phyloP scores from a whole-genome alignment of 2,888 invertebrate genomes.

The Meliscaeva auricollis region DNA sequence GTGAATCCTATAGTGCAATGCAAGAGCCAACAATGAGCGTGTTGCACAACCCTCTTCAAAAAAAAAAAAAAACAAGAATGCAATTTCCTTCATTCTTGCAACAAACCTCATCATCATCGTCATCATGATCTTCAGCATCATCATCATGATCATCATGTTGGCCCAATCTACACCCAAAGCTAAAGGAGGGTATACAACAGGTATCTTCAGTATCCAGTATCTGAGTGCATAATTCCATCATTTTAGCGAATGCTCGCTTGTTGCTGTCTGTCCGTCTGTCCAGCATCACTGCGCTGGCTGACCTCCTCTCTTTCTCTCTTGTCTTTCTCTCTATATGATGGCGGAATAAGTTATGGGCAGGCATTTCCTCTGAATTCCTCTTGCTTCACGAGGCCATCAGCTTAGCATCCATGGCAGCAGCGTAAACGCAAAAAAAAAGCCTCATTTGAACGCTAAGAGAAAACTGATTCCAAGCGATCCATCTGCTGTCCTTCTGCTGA shows the following conservation, averaged over 20 bases:
- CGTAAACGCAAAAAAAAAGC: not conserved
- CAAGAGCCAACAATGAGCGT: conserved; percentile 62
- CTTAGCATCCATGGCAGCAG: conserved; percentile 6
- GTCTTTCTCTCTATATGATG: too few relatives aligned
- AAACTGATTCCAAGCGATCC: conserved; percentile 73
- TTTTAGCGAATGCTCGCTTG: conserved; percentile 67
- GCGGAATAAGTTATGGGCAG: conserved; percentile 62
- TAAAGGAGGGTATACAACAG: conserved; percentile 34
- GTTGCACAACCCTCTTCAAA: conserved; percentile 56
- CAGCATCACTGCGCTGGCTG: conserved; percentile 20
- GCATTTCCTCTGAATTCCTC: conserved; percentile 63
- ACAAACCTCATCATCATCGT: conserved; percentile 34
- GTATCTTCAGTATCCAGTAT: conserved; percentile 56
- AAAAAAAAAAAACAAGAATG: conserved; percentile 29
- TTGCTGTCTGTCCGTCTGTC: conserved; percentile 60
- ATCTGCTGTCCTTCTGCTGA: conserved; percentile 70
- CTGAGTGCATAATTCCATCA: conserved; percentile 76
- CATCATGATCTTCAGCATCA: conserved; percentile 46
- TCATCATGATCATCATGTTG: conserved; percentile 34
- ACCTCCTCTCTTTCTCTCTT: conserved; percentile 36
- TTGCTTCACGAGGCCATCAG: conserved; percentile 25
- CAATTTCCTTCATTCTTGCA: conserved; percentile 41
- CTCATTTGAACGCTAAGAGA: conserved; percentile 40
- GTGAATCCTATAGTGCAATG: conserved; percentile 47
- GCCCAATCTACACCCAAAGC: conserved; percentile 48